Evolutionary conservation across 1,140 invertebrate species (phyloP), one percentile per base, ranked within the genome.

Genomic region (Camponotus pennsylvanicus): DNA sequence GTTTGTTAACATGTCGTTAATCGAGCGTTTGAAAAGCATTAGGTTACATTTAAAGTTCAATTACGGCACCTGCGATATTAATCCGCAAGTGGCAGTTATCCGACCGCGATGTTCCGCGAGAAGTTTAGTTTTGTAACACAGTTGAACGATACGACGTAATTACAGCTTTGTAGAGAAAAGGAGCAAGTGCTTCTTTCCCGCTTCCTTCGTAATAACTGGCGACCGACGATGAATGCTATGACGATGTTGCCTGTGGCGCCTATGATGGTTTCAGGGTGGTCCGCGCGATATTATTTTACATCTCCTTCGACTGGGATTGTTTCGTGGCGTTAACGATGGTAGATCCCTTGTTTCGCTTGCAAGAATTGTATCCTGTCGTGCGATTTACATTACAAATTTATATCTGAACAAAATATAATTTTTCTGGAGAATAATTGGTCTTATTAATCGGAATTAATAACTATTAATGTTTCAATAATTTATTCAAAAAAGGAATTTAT

Each of bases 211-310:
- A 80, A 80, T 79, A 61, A 76, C 64, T 45, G 84, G 40, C 66
- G 66, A 67, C 59, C 55, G 64, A 71, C 84, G 73, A 67, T 61
- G 45, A 57, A n/a, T 49, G 52, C 15, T 45, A 27, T 27, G 27
- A 27, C 27, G 27, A 27, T 27, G 79, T 85, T 82, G 85, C 88
- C 70, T 84, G 80, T 85, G 79, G 85, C 83, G 85, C 88, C 70
- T 88, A 82, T 76, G 79, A 91, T 80, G 84, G 52, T 88, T 93
- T 89, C 90, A 85, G 90, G 93, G 93, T 94, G 93, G 93, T 93
- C 92, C 80, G 21, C 73, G 66, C 89, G 90, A 89, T 90, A 88
- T 92, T 92, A 92, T 84, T 88, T 93, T 92, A 92, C 88, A 91
- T 84, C 88, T 90, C 86, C 71, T 42, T 67, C 34, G 80, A 86